Evolutionary conservation across 2,888 invertebrate species (phyloP), one percentile per base, ranked within the genome.

Genomic region (Ennomos erosarius): DNA sequence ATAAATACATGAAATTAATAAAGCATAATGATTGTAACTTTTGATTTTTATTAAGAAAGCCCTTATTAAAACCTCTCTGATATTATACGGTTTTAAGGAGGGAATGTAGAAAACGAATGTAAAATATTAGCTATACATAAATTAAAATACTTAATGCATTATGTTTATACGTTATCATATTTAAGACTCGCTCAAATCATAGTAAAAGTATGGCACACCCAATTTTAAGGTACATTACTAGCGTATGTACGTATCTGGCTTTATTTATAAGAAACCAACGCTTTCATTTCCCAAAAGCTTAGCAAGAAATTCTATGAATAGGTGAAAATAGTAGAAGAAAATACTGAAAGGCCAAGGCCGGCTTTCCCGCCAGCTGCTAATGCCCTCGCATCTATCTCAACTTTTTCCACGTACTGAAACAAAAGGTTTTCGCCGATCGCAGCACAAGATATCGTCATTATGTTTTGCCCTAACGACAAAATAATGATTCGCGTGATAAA

Each of bases 1-100:
- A 93, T 92, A 92, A 92, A 92, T 92, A 93, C 92, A 91, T 92
- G 90, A 92, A 92, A 92, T 92, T 92, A 93, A 93, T 93, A 93
- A 93, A 93, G 92, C 92, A 93, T 91, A 91, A 91, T 92, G 90
- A 93, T 93, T 93, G 92, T 92, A 93, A 74, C 74, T 69, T 65
- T 73, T 80, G 80, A 83, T 86, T 88, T 92, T 90, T 81, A 86
- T 88, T 90, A 64, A 70, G 47, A 57, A 45, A 13, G 10, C 65
- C 62, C 62, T 57, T 40, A 16, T 11, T 35, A 26, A 26, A 4
- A 6, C 26, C 26, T 26, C 26, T 6, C 26, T 26, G 4, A 26
- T 6, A 26, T 26, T 6, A 4, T 26, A 26, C 26, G 1, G 5
- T 26, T 16, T 26, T 26, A 26, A 6, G 26, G 26, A 26, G 26